Evolutionary conservation across 92 coral and sea anemone genomes (phyloP).

Genomic region (Phenganax stokvisi): DNA sequence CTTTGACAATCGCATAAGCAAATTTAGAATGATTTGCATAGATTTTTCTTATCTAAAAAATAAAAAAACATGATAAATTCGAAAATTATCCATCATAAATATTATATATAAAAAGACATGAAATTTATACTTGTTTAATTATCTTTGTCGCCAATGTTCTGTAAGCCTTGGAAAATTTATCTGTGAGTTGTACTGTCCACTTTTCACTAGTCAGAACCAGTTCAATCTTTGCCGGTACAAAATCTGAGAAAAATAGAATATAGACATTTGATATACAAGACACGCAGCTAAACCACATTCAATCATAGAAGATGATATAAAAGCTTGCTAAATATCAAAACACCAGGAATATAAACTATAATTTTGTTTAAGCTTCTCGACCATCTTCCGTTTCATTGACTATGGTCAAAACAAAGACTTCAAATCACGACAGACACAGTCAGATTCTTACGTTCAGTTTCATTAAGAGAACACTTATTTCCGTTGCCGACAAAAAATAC

Average conservation of each 20-base stretch:
- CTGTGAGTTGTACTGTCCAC: conserved; percentile 1
- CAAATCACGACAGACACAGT: too few relatives aligned
- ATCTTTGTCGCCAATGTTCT: neutral
- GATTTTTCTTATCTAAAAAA: neutral
- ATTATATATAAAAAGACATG: neutral
- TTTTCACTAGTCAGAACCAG: neutral
- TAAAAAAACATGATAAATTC: neutral
- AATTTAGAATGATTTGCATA: neutral
- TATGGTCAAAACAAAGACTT: neutral
- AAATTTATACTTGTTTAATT: neutral
- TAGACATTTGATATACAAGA: neutral
- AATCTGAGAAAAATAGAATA: neutral
- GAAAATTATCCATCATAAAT: neutral
- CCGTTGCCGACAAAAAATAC: conserved; percentile 1
- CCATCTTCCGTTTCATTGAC: neutral
- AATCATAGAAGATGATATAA: too few relatives aligned
- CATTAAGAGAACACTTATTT: neutral
- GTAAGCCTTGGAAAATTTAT: neutral
- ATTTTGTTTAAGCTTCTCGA: neutral
- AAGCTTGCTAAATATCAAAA: too few relatives aligned
- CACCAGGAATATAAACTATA: neutral
- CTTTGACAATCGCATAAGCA: neutral
- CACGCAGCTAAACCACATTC: too few relatives aligned
- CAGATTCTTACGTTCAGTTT: neutral
- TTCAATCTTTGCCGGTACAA: neutral